Evolutionary conservation across 2,797 vertebrate genomes (phyloP).

Genomic region (Psittacula echo): DNA sequence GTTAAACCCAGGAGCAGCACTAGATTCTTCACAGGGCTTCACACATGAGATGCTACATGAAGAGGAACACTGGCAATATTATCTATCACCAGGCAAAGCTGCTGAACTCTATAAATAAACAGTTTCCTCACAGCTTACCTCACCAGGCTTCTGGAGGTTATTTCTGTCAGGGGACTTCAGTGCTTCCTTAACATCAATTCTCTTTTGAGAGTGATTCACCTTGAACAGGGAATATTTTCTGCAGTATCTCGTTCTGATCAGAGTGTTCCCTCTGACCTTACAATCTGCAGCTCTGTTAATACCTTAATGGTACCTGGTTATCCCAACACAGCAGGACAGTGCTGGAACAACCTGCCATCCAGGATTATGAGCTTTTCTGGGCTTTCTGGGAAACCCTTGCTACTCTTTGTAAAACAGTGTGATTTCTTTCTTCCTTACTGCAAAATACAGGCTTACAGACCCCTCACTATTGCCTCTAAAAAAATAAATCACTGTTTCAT

Average conservation of each 20-base stretch:
- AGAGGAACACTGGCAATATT: background rate
- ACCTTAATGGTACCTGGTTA: constrained; percentile 4
- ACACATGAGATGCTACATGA: background rate
- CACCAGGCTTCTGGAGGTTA: background rate
- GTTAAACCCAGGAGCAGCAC: background rate
- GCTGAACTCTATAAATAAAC: background rate
- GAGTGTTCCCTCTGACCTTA: background rate
- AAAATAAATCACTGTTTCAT: background rate
- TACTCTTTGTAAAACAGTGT: background rate
- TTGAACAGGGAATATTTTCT: background rate
- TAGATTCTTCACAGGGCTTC: background rate
- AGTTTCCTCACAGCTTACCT: background rate
- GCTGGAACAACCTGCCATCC: background rate
- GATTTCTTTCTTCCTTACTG: background rate
- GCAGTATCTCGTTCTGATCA: background rate
- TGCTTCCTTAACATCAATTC: background rate
- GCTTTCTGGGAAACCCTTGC: constrained; percentile 5
- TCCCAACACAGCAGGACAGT: background rate
- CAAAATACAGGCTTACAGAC: background rate
- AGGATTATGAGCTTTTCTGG: background rate
- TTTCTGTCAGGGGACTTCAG: background rate
- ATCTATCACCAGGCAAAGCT: background rate
- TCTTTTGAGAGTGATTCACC: constrained; percentile 15
- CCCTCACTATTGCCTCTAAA: background rate
- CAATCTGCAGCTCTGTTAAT: constrained; percentile 37